A percentile compares a stretch with the other conserved stretches of the same genome.
These are phyloP conservation scores for Heteromormyrus szaboi DNA, from an alignment of 2,797 vertebrate species.

Conservation along the genomic window DNA sequence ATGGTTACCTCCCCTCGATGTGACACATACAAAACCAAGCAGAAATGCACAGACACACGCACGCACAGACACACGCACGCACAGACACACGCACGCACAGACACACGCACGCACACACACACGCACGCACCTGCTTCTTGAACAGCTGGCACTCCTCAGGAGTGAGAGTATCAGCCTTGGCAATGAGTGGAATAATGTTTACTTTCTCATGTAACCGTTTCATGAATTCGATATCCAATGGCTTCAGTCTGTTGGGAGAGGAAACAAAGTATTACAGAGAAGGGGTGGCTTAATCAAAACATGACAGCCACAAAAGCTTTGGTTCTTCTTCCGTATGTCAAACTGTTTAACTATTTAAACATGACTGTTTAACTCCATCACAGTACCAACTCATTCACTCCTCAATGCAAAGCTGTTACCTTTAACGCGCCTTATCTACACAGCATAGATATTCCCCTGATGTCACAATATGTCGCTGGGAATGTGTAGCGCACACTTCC, in stretches of 20 bases:
- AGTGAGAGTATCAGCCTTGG: conserved; percentile 97
- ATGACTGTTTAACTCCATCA: neutral
- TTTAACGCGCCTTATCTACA: neutral
- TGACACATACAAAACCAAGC: neutral
- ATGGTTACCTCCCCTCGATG: neutral
- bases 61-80: no score
- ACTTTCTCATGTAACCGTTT: conserved; percentile 98
- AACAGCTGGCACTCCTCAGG: conserved; percentile 98
- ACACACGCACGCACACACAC: neutral
- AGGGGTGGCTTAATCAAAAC: neutral
- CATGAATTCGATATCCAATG: conserved; percentile 99
- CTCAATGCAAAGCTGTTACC: neutral
- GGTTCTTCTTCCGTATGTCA: neutral
- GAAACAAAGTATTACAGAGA: neutral
- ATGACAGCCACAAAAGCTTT: neutral
- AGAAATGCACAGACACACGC: neutral
- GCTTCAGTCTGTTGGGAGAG: conserved; percentile 76
- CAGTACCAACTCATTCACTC: neutral
- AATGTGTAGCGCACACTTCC: neutral
- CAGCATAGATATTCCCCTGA: neutral
- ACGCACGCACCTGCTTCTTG: conserved; percentile 87
- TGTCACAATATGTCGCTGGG: neutral
- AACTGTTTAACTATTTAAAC: neutral
- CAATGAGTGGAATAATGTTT: conserved; percentile 96
- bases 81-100: neutral